These are phyloP conservation scores for Choreutis nemorana DNA, from an alignment of 2,888 invertebrate genomes.

Conservation along the genomic window DNA sequence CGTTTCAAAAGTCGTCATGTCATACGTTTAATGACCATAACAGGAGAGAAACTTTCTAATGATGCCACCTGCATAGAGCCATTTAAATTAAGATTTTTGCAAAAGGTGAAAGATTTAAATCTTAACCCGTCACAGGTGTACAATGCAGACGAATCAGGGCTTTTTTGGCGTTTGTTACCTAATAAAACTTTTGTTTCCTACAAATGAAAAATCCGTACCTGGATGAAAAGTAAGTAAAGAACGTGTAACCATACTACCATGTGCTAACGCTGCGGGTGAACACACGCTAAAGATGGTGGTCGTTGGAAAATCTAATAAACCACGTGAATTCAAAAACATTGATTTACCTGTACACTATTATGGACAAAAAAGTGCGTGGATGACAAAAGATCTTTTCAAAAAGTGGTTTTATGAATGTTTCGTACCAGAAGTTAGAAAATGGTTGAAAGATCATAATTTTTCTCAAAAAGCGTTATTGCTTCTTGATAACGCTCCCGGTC, in stretches of 20 bases:
- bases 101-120: slow-evolving; percentile 14
- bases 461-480: slow-evolving; percentile 17
- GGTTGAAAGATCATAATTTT: slow-evolving; percentile 11
- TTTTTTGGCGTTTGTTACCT: slow-evolving; percentile 17
- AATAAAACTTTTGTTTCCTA: slow-evolving; percentile 16
- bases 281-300: slow-evolving; percentile 15
- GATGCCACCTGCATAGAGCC: slow-evolving; percentile 11
- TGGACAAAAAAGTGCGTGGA: slow-evolving; percentile 15
- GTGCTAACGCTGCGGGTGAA: slow-evolving; percentile 17
- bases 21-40: slow-evolving; percentile 14
- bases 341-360: slow-evolving; percentile 17
- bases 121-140: slow-evolving; percentile 14
- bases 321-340: slow-evolving; percentile 16
- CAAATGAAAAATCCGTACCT: slow-evolving; percentile 13
- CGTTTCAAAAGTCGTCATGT: slow-evolving; percentile 16
- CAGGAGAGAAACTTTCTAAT: slow-evolving; percentile 15
- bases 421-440: slow-evolving; percentile 12
- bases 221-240: slow-evolving; percentile 16
- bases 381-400: slow-evolving; percentile 19
- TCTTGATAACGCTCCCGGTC: slow-evolving; percentile 18
- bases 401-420: slow-evolving; percentile 17
- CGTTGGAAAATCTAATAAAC: slow-evolving; percentile 18
- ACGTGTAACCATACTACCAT: slow-evolving; percentile 16
- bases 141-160: slow-evolving; percentile 17
- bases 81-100: too few species aligned